A percentile compares a stretch with the other conserved stretches of the same genome.
Conservation (phyloP, 2,888 invertebrate species). For the Machimus rusticus region DNA sequence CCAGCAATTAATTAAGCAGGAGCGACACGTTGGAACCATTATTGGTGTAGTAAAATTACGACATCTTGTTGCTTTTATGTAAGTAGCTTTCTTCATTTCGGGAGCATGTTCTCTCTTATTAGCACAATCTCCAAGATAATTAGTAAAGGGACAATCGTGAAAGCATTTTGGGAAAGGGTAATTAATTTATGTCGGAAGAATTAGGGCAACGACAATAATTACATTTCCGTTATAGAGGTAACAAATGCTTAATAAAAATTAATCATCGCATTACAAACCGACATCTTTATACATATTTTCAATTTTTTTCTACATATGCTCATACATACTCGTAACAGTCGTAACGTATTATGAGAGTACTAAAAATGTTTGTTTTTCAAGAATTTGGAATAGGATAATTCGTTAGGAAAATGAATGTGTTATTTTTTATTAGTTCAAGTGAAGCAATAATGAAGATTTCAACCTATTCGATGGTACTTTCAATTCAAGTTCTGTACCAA, state of each 20-base stretch:
- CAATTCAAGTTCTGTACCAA: too few relatives aligned
- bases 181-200: slow-evolving; percentile 20
- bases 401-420: too few relatives aligned
- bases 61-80: slow-evolving; percentile 35
- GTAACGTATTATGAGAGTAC: neutral
- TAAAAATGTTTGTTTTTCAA: neutral
- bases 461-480: too few relatives aligned
- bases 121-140: slow-evolving; percentile 33
- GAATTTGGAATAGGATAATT: neutral
- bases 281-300: neutral
- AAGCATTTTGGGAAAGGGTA: slow-evolving; percentile 16
- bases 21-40: slow-evolving; percentile 34
- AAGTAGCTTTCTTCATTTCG: neutral
- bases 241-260: neutral
- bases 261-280: neutral
- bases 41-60: slow-evolving; percentile 37
- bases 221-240: neutral
- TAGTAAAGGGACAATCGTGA: slow-evolving; percentile 23
- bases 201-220: slow-evolving; percentile 11
- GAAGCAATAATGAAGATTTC: too few relatives aligned
- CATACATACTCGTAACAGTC: neutral
- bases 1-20: slow-evolving; percentile 28
- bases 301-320: neutral
- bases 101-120: slow-evolving; percentile 16
- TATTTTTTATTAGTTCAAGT: too few relatives aligned